Percentiles rank a stretch among this genome's conserved stretches.
These are phyloP conservation scores for Cyrtorhinus lividipennis DNA, from an alignment of 1,140 invertebrate genomes.

Conservation along the genomic window DNA sequence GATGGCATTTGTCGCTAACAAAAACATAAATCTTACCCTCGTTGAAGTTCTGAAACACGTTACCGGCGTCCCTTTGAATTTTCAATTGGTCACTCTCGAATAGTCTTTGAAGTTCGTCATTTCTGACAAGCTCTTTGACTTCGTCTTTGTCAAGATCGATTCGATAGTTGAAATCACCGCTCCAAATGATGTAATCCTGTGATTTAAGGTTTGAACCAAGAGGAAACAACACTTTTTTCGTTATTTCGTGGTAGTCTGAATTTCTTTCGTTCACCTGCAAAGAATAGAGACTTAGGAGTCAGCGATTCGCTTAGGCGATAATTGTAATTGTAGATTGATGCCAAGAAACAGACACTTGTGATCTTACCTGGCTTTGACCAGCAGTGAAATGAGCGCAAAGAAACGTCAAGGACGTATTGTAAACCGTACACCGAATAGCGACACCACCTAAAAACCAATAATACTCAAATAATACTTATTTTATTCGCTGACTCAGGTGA, in stretches of 20 bases:
- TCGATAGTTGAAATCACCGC: constrained; percentile 98
- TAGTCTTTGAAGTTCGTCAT: constrained; percentile 62
- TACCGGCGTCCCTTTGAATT: constrained; percentile 57
- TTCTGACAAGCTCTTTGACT: constrained; percentile 68
- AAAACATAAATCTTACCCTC: constrained; percentile 56
- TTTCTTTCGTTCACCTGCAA: constrained; percentile 61
- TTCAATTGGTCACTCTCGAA: constrained; percentile 80
- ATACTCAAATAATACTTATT: too few species aligned
- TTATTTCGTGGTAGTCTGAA: constrained; percentile 90
- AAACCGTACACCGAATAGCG: constrained; percentile 77
- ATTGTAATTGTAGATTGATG: too few species aligned
- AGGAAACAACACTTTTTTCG: constrained; percentile 43
- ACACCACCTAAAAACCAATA: constrained; percentile 57
- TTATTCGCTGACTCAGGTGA: too few species aligned
- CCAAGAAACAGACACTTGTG: not conserved
- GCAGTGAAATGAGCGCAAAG: constrained; percentile 23
- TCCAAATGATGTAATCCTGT: constrained; percentile 99
- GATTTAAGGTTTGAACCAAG: constrained; percentile 59
- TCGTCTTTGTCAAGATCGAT: constrained; percentile 93
- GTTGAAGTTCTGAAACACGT: constrained; percentile 87
- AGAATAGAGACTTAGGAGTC: too few species aligned
- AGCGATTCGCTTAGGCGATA: too few species aligned
- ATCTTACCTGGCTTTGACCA: constrained; percentile 14
- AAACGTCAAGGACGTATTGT: constrained; percentile 83
- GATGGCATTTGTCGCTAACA: too few species aligned